Percentiles rank a stretch among this genome's conserved stretches.
phyloP scores from a whole-genome alignment of 2,888 invertebrate species.

The Acanthopleura granulata region DNA sequence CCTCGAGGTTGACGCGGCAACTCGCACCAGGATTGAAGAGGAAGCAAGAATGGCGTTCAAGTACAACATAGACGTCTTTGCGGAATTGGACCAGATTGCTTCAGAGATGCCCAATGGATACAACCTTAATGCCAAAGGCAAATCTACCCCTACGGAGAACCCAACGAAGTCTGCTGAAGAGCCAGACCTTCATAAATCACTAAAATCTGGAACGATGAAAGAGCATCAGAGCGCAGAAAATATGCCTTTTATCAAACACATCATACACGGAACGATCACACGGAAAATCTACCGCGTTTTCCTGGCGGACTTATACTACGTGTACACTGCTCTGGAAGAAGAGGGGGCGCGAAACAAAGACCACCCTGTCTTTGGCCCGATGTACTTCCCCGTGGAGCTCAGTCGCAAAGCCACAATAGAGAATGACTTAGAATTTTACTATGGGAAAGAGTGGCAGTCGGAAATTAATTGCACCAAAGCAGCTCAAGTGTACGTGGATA shows the following conservation, averaged over 20 bases:
- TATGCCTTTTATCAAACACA: conserved; percentile 21
- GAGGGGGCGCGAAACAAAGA: conserved; percentile 27
- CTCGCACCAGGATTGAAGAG: conserved; percentile 19
- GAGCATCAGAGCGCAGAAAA: conserved; percentile 32
- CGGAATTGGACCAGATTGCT: conserved; percentile 22
- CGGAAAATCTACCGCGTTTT: conserved; percentile 27
- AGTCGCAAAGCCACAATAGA: conserved; percentile 34
- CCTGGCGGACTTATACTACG: conserved; percentile 39
- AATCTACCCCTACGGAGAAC: neutral
- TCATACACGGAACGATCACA: conserved; percentile 27
- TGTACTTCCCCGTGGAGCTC: conserved; percentile 29
- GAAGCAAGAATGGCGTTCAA: conserved; percentile 29
- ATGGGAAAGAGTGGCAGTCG: conserved; percentile 36
- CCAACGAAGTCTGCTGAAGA: neutral
- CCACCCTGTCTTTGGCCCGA: conserved; percentile 28
- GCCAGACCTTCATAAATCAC: neutral
- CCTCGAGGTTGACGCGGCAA: conserved; percentile 21
- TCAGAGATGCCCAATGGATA: neutral
- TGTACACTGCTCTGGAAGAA: conserved; percentile 41
- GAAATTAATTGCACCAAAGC: conserved; percentile 28
- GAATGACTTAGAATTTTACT: conserved; percentile 38
- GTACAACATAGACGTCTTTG: conserved; percentile 31
- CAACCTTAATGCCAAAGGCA: neutral
- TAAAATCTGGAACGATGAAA: conserved; percentile 6
- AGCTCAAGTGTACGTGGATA: conserved; percentile 34